A percentile compares a stretch with the other conserved stretches of the same genome.
These are phyloP conservation scores for Todus mexicanus DNA, from an alignment of 2,797 vertebrate genomes.

Conservation along the genomic window DNA sequence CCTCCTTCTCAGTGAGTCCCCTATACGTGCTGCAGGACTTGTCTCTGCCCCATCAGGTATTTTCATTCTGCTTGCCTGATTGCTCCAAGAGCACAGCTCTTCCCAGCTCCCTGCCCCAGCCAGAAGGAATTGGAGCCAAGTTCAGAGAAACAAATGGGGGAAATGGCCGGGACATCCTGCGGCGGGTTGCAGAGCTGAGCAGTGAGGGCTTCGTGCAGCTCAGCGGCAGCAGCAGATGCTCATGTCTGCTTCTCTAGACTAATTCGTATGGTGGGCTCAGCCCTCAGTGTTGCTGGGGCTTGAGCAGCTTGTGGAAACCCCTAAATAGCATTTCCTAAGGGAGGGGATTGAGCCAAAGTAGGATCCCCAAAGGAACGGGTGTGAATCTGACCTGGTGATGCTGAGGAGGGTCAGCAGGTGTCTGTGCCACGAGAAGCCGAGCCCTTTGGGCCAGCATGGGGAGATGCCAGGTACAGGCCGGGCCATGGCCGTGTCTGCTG, in stretches of 20 bases:
- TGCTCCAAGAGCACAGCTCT: background rate
- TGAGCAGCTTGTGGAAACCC: background rate
- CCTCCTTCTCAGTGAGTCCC: background rate
- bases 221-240: background rate
- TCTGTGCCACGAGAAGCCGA: background rate
- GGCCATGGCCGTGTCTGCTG: fast-evolving
- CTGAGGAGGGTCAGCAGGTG: background rate
- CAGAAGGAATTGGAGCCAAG: background rate
- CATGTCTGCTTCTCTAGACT: background rate
- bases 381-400: background rate
- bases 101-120: background rate
- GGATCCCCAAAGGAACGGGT: background rate
- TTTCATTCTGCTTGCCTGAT: background rate
- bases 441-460: background rate
- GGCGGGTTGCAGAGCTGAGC: background rate
- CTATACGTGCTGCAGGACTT: background rate
- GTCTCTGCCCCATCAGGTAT: background rate
- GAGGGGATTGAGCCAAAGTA: background rate
- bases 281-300: background rate
- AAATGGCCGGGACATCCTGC: background rate
- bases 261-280: background rate
- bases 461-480: background rate
- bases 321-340: background rate
- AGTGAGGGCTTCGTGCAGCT: background rate
- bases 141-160: background rate